A percentile compares a stretch with the other conserved stretches of the same genome.
Evolutionary conservation across 2,888 invertebrate species (phyloP).

Genomic region (Caenorhabditis sp.): DNA sequence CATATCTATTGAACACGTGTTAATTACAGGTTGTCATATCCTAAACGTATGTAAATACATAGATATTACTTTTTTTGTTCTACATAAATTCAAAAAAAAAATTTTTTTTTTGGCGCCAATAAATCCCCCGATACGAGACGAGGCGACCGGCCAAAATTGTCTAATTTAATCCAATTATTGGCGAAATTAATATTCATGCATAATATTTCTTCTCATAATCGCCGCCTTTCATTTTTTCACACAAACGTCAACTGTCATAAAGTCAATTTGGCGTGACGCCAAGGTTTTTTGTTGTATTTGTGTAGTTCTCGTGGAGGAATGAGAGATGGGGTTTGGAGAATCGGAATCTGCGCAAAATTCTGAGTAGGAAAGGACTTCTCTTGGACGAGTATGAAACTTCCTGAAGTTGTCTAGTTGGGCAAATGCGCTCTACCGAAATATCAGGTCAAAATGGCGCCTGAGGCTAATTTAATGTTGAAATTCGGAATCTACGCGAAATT

Average conservation of each 20-base stretch:
- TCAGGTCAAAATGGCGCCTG: too few relatives aligned
- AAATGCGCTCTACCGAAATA: too few relatives aligned
- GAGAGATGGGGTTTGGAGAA: too few relatives aligned
- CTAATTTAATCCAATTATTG: not conserved
- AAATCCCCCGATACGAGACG: not conserved
- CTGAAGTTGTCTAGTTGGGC: too few relatives aligned
- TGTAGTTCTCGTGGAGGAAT: too few relatives aligned
- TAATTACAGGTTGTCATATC: not conserved
- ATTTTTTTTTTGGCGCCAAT: too few relatives aligned
- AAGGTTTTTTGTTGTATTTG: not conserved
- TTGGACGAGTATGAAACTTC: not conserved
- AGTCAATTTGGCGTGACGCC: slow-evolving; percentile 37
- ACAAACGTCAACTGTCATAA: slow-evolving; percentile 35
- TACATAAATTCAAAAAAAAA: not conserved
- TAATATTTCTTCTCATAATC: not conserved
- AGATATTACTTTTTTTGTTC: not conserved
- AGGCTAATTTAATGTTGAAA: too few relatives aligned
- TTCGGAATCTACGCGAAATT: too few relatives aligned
- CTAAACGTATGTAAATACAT: too few relatives aligned
- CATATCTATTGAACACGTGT: not conserved
- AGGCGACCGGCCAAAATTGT: too few relatives aligned
- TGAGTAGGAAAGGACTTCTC: not conserved
- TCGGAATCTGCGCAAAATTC: too few relatives aligned
- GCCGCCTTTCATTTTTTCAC: slow-evolving; percentile 20
- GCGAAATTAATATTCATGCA: not conserved